Evolutionary conservation across 2,113 vertebrate genomes (phyloP), one percentile per base, ranked within the genome.

Genomic region (Aspiorhynchus laticeps): DNA sequence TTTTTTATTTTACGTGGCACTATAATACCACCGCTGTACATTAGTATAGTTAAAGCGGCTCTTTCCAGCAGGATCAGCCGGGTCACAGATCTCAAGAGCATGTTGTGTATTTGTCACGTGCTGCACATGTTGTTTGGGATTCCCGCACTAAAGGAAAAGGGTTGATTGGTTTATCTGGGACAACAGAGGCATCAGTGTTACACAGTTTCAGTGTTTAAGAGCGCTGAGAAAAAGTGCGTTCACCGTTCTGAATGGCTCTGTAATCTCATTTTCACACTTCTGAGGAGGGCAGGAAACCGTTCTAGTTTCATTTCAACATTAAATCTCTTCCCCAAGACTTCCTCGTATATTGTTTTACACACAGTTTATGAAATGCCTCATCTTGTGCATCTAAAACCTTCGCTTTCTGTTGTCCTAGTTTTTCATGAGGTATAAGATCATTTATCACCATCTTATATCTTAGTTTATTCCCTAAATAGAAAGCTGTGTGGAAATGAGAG

Each of bases 261-360:
- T 90, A 90, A 90, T 89, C 84, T 82, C 33, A 88, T 90, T 91
- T 89, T 69, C 79, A 71, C 87, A 87, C 65, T 61, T 81, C 87
- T 74, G 80, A 73, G 83, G 65, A 88, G 88, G 73, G 81, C 75
- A 86, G 84, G 63, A 79, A 76, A 67, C 51, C 19, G 87, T 65
- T 86, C 46, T 80, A 59, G 26, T 83, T 87, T 82, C 61, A 81
- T 85, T 67, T 69, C 78, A 53, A 59, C 43, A 71, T 71, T 53
- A 83, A 74, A 84, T 74, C 82, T 69, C 48, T 56, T 84, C 51
- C 82, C 48, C 46, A 74, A 73, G 46, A 71, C 46, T 56, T 33
- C 11, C 48, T 5, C 48, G 4, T 31, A 74, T 56, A 74, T 74
- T 84, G 82, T 84, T 73, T 83, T 56, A 73, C 63, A 51, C 86